These are phyloP conservation scores for Staurois parvus DNA, from an alignment of 2,797 vertebrate species.

Conservation along the genomic window DNA sequence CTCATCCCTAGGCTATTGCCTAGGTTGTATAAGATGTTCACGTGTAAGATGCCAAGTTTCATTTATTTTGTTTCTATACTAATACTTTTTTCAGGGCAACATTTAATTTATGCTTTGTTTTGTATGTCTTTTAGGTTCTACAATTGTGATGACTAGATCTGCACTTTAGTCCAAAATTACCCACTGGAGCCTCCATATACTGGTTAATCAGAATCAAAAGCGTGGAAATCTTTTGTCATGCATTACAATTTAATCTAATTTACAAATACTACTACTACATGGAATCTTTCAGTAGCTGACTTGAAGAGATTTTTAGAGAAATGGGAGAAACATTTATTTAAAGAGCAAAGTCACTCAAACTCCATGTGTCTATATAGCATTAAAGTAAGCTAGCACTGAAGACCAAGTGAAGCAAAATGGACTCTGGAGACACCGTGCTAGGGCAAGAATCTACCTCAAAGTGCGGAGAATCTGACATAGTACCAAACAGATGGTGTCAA, in stretches of 20 bases:
- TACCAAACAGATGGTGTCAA: slow-evolving; percentile 91
- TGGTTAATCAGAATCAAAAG: slow-evolving; percentile 67
- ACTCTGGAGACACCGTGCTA: slow-evolving; percentile 85
- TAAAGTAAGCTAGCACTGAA: slow-evolving; percentile 84
- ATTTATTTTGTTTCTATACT: too few species aligned
- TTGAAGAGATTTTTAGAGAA: slow-evolving; percentile 70
- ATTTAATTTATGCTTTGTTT: not conserved
- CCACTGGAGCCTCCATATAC: slow-evolving; percentile 63
- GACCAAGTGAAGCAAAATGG: slow-evolving; percentile 85
- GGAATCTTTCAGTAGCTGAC: slow-evolving; percentile 71
- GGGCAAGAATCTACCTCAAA: slow-evolving; percentile 90
- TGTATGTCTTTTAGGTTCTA: slow-evolving; percentile 57
- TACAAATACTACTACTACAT: slow-evolving; percentile 72
- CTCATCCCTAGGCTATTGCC: not conserved
- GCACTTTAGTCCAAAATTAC: slow-evolving; percentile 69
- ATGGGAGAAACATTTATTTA: slow-evolving; percentile 81
- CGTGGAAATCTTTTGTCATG: slow-evolving; percentile 71
- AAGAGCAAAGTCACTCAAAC: slow-evolving; percentile 77
- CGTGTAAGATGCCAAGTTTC: not conserved
- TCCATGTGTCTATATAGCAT: slow-evolving; percentile 83
- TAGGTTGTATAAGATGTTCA: too few species aligned
- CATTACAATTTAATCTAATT: slow-evolving; percentile 70
- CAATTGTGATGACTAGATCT: slow-evolving; percentile 67
- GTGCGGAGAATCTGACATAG: slow-evolving; percentile 86
- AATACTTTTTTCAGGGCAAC: too few species aligned